Evolutionary conservation across 2,888 invertebrate species (phyloP), one percentile per base, ranked within the genome.

Genomic region (Torymus tubicola): DNA sequence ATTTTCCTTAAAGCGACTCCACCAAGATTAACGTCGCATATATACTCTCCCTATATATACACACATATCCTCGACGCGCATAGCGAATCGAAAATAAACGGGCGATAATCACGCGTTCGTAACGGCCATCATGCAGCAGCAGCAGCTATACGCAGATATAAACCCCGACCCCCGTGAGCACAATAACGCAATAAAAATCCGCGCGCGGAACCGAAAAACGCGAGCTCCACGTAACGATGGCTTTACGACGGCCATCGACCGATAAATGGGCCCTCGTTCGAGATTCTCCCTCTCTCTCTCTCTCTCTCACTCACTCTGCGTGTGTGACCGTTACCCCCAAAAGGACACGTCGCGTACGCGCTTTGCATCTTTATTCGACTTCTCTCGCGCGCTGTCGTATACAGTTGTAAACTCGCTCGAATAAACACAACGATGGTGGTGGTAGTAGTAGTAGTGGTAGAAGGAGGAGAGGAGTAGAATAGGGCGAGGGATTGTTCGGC

Each of bases 281-380:
- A 42, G 42, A 42, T 8, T 42, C 53, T 53, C 24, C 50, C 53
- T 52, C 52, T 12, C 52, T 21, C 58, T 42, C 60, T 18, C 21
- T 5, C 18, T 2, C 12, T 21, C 11, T 12, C 10, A 16, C 4
- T 12, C 11, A 5, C 18, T 60, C n/a, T n/a, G n/a, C n/a, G 21
- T 12, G 18, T 53, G 4, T 13, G 53, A 55, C 55, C 52, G 55
- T 16, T 73, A 55, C 42, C 52, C 78, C 71, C 57, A 65, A 72
- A 78, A 71, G n/a, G 71, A 67, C 67, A 10, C 1, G 60, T 12
- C 18, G 21, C 13, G 42, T 61, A 42, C 55, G 21, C 60, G 69
- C 63, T 79, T 74, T 74, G 79, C 79, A 79, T 74, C 79, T 79
- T 79, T 70, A 74, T 79, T 64, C 63, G 50, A 13, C n/a, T 11